A percentile compares a stretch with the other conserved stretches of the same genome.
phyloP scores from a whole-genome alignment of 2,888 invertebrate genomes.

The Drosophila quinaria region DNA sequence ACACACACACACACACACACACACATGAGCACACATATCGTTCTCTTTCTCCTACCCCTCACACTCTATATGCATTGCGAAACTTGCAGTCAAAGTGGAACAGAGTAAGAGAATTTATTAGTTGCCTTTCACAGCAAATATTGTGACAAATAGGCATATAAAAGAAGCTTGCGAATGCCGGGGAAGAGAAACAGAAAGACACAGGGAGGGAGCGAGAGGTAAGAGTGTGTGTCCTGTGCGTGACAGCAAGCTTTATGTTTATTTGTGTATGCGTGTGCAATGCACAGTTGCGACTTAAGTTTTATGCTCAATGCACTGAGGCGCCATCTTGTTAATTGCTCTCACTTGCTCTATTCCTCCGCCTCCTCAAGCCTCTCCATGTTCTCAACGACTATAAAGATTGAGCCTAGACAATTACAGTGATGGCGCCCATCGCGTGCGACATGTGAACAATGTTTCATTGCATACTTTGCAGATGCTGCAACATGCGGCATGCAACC shows the following conservation, averaged over 20 bases:
- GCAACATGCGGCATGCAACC: constrained; percentile 10
- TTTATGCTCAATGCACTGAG: constrained; percentile 41
- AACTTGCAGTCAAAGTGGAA: constrained; percentile 62
- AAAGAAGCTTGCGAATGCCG: constrained; percentile 36
- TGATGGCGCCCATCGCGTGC: constrained; percentile 30
- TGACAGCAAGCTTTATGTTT: constrained; percentile 19
- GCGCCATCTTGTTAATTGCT: constrained; percentile 71
- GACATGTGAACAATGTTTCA: constrained; percentile 17
- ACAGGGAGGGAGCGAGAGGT: not conserved
- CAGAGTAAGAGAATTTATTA: constrained; percentile 72
- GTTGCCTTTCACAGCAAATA: constrained; percentile 76
- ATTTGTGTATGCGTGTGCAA: not conserved
- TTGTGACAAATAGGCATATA: constrained; percentile 73
- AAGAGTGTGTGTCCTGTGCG: constrained; percentile 20
- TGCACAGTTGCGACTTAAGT: constrained; percentile 46
- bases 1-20: constrained; percentile 19
- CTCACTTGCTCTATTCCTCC: not conserved
- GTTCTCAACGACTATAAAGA: not conserved
- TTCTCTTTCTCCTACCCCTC: not conserved
- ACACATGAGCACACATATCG: constrained; percentile 8
- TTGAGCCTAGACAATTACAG: constrained; percentile 27
- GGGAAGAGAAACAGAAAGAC: not conserved
- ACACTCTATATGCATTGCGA: constrained; percentile 25
- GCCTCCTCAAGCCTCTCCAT: not conserved
- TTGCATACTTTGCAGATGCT: constrained; percentile 46